Percentiles rank a stretch among this genome's conserved stretches.
These are phyloP conservation scores for Eurosta solidaginis DNA, from an alignment of 1,140 invertebrate species.

Conservation along the genomic window DNA sequence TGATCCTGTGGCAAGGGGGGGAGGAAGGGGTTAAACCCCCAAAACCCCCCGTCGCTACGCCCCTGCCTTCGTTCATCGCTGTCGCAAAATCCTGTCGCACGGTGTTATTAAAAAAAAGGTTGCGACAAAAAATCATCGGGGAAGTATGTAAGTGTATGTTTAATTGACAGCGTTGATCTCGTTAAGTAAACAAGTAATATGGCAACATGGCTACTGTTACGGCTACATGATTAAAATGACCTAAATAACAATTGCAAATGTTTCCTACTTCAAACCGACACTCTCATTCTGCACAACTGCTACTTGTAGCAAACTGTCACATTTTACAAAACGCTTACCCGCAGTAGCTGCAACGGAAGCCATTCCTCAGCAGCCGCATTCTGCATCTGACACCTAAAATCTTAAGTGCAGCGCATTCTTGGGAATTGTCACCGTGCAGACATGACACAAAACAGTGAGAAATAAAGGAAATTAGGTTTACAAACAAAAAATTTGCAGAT, in stretches of 20 bases:
- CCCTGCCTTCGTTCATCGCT: too few relatives aligned
- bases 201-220: background rate
- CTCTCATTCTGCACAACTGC: background rate
- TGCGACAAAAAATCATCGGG: background rate
- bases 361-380: background rate
- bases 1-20: too few relatives aligned
- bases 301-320: background rate
- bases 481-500: background rate
- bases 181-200: background rate
- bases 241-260: background rate
- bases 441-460: background rate
- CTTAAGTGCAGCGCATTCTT: conserved; percentile 6
- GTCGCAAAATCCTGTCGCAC: too few relatives aligned
- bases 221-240: background rate
- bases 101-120: too few relatives aligned
- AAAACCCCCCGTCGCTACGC: too few relatives aligned
- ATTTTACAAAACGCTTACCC: background rate
- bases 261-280: background rate
- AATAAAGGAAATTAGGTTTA: background rate
- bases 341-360: conserved; percentile 17
- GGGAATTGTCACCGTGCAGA: background rate
- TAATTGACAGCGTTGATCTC: background rate
- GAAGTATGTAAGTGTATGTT: background rate
- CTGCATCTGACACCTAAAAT: conserved; percentile 3
- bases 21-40: too few relatives aligned